These are phyloP conservation scores for Ernsta delagoae DNA, from an alignment of 2,888 invertebrate genomes.

Conservation along the genomic window DNA sequence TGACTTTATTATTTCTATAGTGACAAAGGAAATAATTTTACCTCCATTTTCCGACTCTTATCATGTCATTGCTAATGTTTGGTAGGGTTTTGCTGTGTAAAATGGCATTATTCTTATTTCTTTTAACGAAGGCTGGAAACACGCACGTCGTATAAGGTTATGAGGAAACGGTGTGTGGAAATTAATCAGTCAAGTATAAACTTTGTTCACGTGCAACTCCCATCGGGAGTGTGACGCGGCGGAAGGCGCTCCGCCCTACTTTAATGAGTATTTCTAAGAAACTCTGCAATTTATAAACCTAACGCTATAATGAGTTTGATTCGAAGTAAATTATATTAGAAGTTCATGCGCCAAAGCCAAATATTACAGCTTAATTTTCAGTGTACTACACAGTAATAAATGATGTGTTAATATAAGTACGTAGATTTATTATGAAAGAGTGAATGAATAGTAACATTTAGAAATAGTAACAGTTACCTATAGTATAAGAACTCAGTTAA, in stretches of 20 bases:
- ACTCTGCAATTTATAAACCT: conserved; percentile 11
- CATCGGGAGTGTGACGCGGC: conserved; percentile 27
- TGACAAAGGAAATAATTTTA: too few relatives aligned
- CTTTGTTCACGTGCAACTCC: conserved; percentile 33
- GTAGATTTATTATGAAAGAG: too few relatives aligned
- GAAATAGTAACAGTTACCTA: too few relatives aligned
- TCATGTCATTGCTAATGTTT: not conserved
- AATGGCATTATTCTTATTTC: not conserved
- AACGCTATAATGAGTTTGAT: conserved; percentile 5
- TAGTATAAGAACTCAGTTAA: too few relatives aligned
- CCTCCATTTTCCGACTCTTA: too few relatives aligned
- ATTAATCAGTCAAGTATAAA: conserved; percentile 37
- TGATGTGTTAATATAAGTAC: too few relatives aligned
- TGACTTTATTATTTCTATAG: too few relatives aligned
- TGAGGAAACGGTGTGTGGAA: conserved; percentile 25
- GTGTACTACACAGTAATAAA: not conserved
- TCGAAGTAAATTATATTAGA: not conserved
- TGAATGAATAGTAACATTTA: too few relatives aligned
- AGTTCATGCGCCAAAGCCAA: not conserved
- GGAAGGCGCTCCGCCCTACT: conserved; percentile 23
- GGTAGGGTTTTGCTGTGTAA: not conserved
- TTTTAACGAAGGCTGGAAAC: not conserved
- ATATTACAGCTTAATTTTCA: not conserved
- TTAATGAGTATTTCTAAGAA: conserved; percentile 33
- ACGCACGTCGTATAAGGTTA: conserved; percentile 12